Evolutionary conservation across 2,113 vertebrate species (phyloP).

Genomic region (Aviceda subcristata): DNA sequence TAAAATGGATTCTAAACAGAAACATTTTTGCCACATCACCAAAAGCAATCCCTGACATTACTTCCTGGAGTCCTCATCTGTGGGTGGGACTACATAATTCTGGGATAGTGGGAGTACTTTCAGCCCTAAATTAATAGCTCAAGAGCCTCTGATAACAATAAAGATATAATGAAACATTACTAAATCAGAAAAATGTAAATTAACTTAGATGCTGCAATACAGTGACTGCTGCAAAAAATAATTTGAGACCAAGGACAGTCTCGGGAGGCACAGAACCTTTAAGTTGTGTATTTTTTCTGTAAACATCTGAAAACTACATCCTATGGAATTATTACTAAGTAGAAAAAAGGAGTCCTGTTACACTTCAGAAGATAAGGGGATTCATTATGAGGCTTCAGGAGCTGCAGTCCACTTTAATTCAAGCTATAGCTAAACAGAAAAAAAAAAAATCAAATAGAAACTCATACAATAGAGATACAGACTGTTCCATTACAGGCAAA

Average conservation of each 20-base stretch:
- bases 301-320: not conserved
- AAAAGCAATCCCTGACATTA: not conserved
- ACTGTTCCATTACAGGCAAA: not conserved
- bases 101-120: not conserved
- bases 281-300: not conserved
- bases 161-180: not conserved
- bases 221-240: not conserved
- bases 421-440: not conserved
- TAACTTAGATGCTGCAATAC: not conserved
- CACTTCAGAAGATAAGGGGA: not conserved
- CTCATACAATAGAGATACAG: not conserved
- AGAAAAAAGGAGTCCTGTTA: not conserved
- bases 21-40: slow-evolving; percentile 28
- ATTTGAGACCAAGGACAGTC: not conserved
- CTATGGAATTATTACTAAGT: not conserved
- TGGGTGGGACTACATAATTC: not conserved
- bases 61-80: slow-evolving; percentile 40
- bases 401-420: not conserved
- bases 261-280: not conserved
- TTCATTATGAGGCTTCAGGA: not conserved
- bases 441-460: not conserved
- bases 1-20: not conserved
- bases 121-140: not conserved
- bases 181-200: not conserved
- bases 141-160: not conserved